Evolutionary conservation across 2,888 invertebrate genomes (phyloP).

Genomic region (Didymodactylos carnosus): DNA sequence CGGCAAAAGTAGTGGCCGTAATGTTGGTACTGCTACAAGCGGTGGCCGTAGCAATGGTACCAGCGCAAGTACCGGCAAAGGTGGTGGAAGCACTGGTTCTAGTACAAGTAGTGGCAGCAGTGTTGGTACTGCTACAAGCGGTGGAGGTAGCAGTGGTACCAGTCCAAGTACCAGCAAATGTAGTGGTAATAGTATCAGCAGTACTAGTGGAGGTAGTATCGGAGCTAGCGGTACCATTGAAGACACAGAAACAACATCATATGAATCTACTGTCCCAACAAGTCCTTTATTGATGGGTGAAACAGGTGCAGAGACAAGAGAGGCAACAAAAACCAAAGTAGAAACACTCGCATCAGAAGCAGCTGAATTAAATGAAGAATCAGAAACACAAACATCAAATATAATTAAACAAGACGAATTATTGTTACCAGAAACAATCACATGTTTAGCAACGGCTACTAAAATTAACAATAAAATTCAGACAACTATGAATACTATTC

Average conservation of each 20-base stretch:
- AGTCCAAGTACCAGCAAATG: not conserved
- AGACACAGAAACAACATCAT: not conserved
- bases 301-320: not conserved
- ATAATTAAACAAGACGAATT: not conserved
- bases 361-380: not conserved
- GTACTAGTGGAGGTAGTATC: not conserved
- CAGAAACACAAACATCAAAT: not conserved
- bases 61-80: not conserved
- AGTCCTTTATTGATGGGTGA: not conserved
- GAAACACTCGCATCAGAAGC: not conserved
- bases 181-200: not conserved
- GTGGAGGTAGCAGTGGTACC: not conserved
- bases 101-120: not conserved
- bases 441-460: not conserved
- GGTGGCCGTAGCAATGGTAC: not conserved
- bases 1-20: not conserved
- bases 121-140: not conserved
- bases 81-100: not conserved
- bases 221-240: not conserved
- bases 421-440: not conserved
- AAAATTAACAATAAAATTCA: not conserved
- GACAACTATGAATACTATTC: not conserved
- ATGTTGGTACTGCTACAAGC: not conserved
- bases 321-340: not conserved
- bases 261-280: not conserved